Evolutionary conservation across 1,140 invertebrate genomes (phyloP), one percentile per base, ranked within the genome.

Genomic region (Samia ricini): DNA sequence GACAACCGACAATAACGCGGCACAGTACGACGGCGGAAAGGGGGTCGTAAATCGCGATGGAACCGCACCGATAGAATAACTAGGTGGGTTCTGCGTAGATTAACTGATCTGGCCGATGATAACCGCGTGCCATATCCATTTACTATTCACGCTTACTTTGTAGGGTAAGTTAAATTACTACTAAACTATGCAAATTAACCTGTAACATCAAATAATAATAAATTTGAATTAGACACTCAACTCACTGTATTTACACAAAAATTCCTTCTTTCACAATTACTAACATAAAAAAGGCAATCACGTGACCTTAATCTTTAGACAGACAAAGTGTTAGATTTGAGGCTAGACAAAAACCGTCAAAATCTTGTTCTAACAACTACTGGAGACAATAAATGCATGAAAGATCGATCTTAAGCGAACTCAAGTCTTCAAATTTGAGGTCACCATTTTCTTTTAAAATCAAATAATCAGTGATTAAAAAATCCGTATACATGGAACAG

Each of bases 1-100:
- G 61, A 63, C 60, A 56, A 63, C 22, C 50, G 42, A 36, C 42
- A 64, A 64, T 29, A 49, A 33, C 22, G 21, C 55, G 29, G 29
- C 10, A 29, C 42, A 20, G 56, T 48, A 29, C 33, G 24, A 36
- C 21, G 52, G 8, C 20, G 22, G 52, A 55, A 29, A 22, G 22
- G 52, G 15, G 52, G 24, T n/a, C 54, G 54, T 56, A 56, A 56
- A 29, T 56, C 23, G 22, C 20, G 56, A 33, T 57, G 52, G 21
- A 24, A 55, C 50, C 50, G 50, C 50, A 20, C 50, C 21, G 50
- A 51, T 51, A 51, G 50, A 21, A 19, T 18, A 51, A 51, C 50
- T 51, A 22, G 50, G 24, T n/a, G 52, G 33, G 33, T 42, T 42
- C 33, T 42, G 33, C 15, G 33, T 15, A 42, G 33, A 42, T 10